phyloP scores from a whole-genome alignment of 2,113 vertebrate species.

The Spilogale gracilis region DNA sequence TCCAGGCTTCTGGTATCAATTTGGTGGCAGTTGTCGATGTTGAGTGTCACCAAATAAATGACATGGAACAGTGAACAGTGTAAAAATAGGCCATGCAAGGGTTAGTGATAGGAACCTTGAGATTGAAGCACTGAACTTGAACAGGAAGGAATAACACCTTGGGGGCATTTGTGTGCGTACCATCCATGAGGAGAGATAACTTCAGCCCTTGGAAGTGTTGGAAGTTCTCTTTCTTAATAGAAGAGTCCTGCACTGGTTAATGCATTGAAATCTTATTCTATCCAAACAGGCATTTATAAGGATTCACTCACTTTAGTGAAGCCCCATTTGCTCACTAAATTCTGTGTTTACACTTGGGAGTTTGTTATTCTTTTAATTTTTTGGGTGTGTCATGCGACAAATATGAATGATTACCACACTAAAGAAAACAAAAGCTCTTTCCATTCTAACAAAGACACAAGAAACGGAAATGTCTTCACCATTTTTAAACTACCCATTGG shows the following conservation, averaged over 20 bases:
- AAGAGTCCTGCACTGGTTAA: conserved; percentile 21
- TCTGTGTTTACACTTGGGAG: conserved; percentile 25
- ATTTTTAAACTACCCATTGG: conserved; percentile 71
- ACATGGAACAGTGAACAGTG: conserved; percentile 64
- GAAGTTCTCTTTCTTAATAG: not conserved
- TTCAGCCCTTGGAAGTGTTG: not conserved
- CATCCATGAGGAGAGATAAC: not conserved
- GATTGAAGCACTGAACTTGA: not conserved
- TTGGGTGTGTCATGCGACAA: conserved; percentile 63
- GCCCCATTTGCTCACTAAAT: not conserved
- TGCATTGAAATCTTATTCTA: conserved; percentile 25
- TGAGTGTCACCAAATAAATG: conserved; percentile 71
- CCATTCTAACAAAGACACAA: conserved; percentile 66
- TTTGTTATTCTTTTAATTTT: conserved; percentile 74
- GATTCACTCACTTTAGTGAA: not conserved
- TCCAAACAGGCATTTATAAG: conserved; percentile 13
- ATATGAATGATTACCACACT: conserved; percentile 7
- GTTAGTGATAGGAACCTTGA: conserved; percentile 53
- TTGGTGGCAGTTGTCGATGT: conserved; percentile 56
- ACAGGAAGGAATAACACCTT: not conserved
- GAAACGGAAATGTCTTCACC: conserved; percentile 76
- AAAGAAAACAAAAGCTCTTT: conserved; percentile 75
- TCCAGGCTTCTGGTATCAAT: conserved; percentile 55
- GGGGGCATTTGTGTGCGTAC: not conserved
- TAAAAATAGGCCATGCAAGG: conserved; percentile 82